Percentiles rank a stretch among this genome's conserved stretches.
Evolutionary conservation across 2,797 vertebrate species (phyloP).

Genomic region (Hemitrygon akajei): DNA sequence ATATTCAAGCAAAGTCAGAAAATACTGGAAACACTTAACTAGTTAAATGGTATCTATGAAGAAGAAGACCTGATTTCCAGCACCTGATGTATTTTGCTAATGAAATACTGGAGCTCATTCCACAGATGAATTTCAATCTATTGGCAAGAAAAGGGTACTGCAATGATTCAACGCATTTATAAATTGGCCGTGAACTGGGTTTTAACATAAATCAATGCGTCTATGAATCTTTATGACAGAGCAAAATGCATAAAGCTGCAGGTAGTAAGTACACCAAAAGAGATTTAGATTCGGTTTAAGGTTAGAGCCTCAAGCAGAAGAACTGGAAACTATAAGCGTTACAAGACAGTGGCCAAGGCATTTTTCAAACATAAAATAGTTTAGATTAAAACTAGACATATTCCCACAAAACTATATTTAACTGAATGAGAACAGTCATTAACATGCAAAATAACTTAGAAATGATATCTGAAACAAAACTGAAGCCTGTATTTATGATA

Average conservation of each 20-base stretch:
- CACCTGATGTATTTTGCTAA: no score
- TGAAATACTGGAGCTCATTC: background rate
- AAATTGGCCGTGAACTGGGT: background rate
- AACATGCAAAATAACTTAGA: background rate
- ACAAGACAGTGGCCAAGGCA: background rate
- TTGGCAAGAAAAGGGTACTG: conserved; percentile 11
- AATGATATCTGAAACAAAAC: background rate
- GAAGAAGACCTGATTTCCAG: no score
- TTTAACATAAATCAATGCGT: background rate
- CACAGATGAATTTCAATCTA: background rate
- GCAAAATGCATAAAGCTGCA: background rate
- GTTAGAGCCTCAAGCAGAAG: background rate
- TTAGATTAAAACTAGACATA: background rate
- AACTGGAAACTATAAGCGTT: background rate
- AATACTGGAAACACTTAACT: no score
- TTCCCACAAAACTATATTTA: background rate
- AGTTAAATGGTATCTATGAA: no score
- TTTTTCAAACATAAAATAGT: background rate
- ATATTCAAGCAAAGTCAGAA: background rate
- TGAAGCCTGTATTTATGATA: background rate
- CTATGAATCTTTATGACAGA: background rate
- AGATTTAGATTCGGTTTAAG: no score
- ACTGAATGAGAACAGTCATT: background rate
- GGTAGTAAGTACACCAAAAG: background rate
- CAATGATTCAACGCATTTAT: background rate